Conservation (phyloP, 2,888 invertebrate species). For the Drosophila mimica region DNA sequence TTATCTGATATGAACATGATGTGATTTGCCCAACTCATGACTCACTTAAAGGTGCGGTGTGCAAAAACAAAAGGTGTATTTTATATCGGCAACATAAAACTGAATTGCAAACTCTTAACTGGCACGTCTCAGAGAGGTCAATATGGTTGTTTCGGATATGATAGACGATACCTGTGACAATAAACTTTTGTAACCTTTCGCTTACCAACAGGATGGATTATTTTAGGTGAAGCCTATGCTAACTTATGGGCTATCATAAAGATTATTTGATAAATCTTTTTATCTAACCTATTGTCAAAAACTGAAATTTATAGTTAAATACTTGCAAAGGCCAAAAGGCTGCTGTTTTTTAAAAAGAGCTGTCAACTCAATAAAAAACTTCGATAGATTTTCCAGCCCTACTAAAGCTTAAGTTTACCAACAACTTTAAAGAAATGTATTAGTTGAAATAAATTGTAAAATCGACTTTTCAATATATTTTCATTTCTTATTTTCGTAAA, state of each 20-base stretch:
- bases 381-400: neutral
- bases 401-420: neutral
- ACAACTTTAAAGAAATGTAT: neutral
- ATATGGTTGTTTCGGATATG: conserved; percentile 11
- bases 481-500: neutral
- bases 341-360: neutral
- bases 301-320: neutral
- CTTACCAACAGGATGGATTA: too few species aligned
- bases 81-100: conserved; percentile 27
- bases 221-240: neutral
- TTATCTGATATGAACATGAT: conserved; percentile 4
- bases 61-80: conserved; percentile 18
- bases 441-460: neutral
- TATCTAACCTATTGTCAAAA: neutral
- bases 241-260: neutral
- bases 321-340: neutral
- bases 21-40: conserved; percentile 10
- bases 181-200: neutral
- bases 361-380: neutral
- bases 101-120: conserved; percentile 10
- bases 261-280: neutral
- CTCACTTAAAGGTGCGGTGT: conserved; percentile 27
- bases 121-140: conserved; percentile 38
- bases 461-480: neutral
- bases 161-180: conserved; percentile 1